Evolutionary conservation across 2,113 vertebrate genomes (phyloP).

Genomic region (Catagonus wagneri): DNA sequence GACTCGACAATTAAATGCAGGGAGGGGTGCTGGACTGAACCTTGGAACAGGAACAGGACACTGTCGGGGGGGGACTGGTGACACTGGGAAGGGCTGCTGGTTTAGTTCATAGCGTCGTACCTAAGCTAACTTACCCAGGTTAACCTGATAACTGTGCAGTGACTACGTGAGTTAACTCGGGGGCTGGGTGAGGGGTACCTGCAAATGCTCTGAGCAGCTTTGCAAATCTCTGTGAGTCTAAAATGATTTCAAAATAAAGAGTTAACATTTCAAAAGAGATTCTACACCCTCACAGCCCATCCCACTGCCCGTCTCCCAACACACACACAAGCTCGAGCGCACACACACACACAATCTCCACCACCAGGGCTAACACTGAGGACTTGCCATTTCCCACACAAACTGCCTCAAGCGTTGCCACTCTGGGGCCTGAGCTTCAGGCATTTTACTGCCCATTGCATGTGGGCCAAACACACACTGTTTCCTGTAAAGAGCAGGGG

Average conservation of each 20-base stretch:
- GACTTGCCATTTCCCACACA: neutral
- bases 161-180: neutral
- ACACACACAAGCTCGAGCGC: too few species aligned
- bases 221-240: neutral
- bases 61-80: too few species aligned
- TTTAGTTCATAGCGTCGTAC: rapidly evolving
- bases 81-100: neutral
- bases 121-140: neutral
- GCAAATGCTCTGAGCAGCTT: neutral
- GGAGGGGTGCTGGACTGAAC: neutral
- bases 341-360: neutral
- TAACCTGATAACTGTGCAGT: neutral
- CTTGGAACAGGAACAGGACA: neutral
- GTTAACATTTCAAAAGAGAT: neutral
- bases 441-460: rapidly evolving
- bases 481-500: neutral
- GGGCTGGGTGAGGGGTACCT: neutral
- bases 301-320: neutral
- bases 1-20: neutral
- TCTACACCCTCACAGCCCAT: neutral
- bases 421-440: neutral
- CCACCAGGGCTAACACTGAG: neutral
- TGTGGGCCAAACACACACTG: neutral
- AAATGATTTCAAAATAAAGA: neutral
- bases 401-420: rapidly evolving